Percentiles rank a stretch among this genome's conserved stretches.
Conservation (phyloP, 1,140 invertebrate species). For the Matsumurasca onukii region DNA sequence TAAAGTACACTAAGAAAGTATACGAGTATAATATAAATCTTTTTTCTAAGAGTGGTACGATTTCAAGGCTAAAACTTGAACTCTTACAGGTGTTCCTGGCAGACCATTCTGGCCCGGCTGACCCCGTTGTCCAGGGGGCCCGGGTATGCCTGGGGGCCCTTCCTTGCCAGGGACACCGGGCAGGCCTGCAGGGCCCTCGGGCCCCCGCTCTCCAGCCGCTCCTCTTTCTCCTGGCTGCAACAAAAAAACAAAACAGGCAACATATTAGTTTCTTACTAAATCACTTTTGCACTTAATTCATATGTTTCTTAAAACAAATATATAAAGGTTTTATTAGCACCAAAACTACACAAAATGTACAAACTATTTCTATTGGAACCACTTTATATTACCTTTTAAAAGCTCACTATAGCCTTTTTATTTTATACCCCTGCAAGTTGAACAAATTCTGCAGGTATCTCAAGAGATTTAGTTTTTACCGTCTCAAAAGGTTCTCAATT, state of each 20-base stretch:
- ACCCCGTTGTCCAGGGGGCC: slow-evolving; percentile 49
- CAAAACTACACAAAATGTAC: background rate
- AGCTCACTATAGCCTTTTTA: too few relatives aligned
- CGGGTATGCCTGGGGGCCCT: slow-evolving; percentile 50
- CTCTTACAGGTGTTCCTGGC: slow-evolving; percentile 52
- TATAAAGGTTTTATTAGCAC: background rate
- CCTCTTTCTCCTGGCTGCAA: slow-evolving; percentile 54
- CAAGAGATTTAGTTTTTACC: too few relatives aligned
- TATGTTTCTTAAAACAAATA: background rate
- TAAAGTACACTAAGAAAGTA: too few relatives aligned
- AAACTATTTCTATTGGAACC: too few relatives aligned
- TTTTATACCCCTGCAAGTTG: too few relatives aligned
- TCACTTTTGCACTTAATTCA: too few relatives aligned
- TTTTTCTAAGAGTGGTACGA: slow-evolving; percentile 23
- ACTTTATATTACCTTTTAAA: too few relatives aligned
- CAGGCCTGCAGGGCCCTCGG: slow-evolving; percentile 49
- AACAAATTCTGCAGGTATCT: too few relatives aligned
- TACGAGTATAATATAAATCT: too few relatives aligned
- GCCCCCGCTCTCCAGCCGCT: slow-evolving; percentile 53
- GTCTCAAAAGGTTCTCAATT: too few relatives aligned
- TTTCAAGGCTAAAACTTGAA: too few relatives aligned
- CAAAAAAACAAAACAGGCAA: slow-evolving; percentile 5
- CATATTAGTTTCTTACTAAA: too few relatives aligned
- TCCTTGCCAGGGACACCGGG: slow-evolving; percentile 51
- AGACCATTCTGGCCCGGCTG: slow-evolving; percentile 56